Conservation (phyloP, 2,113 vertebrate genomes). For the Passer montanus region DNA sequence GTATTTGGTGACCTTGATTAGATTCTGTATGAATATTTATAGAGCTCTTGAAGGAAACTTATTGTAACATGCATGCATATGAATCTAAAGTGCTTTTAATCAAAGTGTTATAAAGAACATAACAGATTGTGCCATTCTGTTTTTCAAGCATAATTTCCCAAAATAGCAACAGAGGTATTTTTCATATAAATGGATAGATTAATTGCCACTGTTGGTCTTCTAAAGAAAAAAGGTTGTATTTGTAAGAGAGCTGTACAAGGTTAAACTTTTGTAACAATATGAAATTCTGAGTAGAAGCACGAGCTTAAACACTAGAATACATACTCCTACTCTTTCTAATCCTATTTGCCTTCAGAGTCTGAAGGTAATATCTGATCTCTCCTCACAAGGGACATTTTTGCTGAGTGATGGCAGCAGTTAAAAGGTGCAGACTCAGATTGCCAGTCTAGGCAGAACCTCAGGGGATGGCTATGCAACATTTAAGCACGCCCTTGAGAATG, state of each 20-base stretch:
- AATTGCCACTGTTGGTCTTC: not conserved
- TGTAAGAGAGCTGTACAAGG: not conserved
- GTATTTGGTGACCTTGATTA: not conserved
- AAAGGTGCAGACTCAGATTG: not conserved
- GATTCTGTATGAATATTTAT: not conserved
- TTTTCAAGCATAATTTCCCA: not conserved
- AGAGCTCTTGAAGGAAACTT: not conserved
- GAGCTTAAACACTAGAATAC: not conserved
- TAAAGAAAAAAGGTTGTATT: not conserved
- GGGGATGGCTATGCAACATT: not conserved
- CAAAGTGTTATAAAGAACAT: not conserved
- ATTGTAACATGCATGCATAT: not conserved
- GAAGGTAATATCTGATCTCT: not conserved
- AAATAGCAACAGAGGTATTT: not conserved
- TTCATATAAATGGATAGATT: not conserved
- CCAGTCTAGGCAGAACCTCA: not conserved
- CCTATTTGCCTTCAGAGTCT: not conserved
- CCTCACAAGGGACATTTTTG: not conserved
- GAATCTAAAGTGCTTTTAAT: not conserved
- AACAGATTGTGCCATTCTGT: not conserved
- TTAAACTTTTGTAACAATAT: not conserved
- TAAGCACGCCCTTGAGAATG: not conserved
- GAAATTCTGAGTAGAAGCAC: not conserved
- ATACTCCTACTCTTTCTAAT: not conserved
- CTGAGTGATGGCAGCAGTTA: not conserved